Percentiles rank a stretch among this genome's conserved stretches.
Evolutionary conservation across 1,140 invertebrate species (phyloP).

Genomic region (Euborellia annulipes): DNA sequence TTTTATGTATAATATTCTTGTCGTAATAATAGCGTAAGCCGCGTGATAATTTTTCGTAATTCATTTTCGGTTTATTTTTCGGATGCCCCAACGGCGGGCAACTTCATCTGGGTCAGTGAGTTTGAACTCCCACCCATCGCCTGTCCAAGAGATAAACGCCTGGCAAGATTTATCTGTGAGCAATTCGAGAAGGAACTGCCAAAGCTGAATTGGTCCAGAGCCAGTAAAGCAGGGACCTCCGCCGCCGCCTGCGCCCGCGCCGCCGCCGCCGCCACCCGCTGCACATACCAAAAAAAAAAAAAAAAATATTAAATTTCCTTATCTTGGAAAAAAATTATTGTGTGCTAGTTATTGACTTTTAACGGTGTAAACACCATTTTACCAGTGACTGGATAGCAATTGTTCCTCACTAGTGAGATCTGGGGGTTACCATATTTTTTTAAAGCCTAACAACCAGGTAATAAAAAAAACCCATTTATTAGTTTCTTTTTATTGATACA

Average conservation of each 20-base stretch:
- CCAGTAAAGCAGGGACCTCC: constrained; percentile 71
- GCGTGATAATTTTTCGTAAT: constrained; percentile 92
- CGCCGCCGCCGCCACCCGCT: too few relatives aligned
- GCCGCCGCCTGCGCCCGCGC: constrained; percentile 18
- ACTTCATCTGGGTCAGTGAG: constrained; percentile 97
- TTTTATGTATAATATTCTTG: constrained; percentile 98
- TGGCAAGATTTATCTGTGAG: constrained; percentile 93
- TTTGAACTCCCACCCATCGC: constrained; percentile 98
- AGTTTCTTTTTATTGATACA: too few relatives aligned
- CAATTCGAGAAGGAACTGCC: constrained; percentile 94
- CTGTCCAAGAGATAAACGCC: constrained; percentile 94
- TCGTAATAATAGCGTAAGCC: constrained; percentile 96
- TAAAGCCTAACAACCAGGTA: too few relatives aligned
- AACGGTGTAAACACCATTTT: too few relatives aligned
- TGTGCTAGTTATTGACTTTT: too few relatives aligned
- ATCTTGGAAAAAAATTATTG: too few relatives aligned
- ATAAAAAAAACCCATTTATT: too few relatives aligned
- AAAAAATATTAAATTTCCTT: too few relatives aligned
- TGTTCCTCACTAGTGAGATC: too few relatives aligned
- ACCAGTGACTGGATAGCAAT: too few relatives aligned
- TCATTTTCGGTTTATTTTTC: constrained; percentile 99
- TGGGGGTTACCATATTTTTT: too few relatives aligned
- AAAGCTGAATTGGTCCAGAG: constrained; percentile 86
- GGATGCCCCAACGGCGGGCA: constrained; percentile 86
- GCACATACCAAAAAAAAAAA: too few relatives aligned